Evolutionary conservation across 2,113 vertebrate species (phyloP), one percentile per base, ranked within the genome.

Genomic region (Oophaga pumilio): DNA sequence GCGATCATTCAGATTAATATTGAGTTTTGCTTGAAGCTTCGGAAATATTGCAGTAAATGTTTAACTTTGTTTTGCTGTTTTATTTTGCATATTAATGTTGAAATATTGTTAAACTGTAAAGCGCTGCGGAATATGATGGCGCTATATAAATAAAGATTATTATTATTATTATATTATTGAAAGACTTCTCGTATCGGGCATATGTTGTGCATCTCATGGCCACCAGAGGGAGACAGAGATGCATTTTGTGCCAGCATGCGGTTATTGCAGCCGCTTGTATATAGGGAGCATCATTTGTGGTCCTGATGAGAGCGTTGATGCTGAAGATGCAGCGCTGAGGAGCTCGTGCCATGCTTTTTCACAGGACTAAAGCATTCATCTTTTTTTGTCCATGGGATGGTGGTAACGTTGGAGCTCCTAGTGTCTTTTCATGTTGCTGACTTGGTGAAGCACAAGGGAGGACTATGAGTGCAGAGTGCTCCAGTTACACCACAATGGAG

Each of bases 401-500:
- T 52, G 80, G 53, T 76, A 66, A 57, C 33, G 17, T 24, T 64
- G 53, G 69, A n/a, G n/a, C 7, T 60, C 17, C 49, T 57, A 28
- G 12, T 26, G 43, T 68, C 57, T 64, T 77, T 83, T 66, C 18
- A 76, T 56, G 80, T 56, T 50, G 22, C 43, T 83, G 26, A 6
- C 24, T 24, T 17, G n/a, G 49, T 68, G 69, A 87, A 64, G 79
- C 17, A n/a, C 20, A 69, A 17, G 22, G 71, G 52, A 88, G 59
- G 87, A 92, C 85, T 84, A 97, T 97, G 97, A 96, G 94, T 89
- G 91, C 94, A 3, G 91, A 93, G 64, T 98, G 97, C 93, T 94
- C 94, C 88, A 93, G 95, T 73, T 98, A 97, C 94, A 91, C 94
- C 92, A 96, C 91, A 90, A 91, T 94, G 0, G 95, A 95, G 84